Percentiles rank a stretch among this genome's conserved stretches.
These are phyloP conservation scores for Siphlonurus alternatus DNA, from an alignment of 2,888 invertebrate species.

Conservation along the genomic window DNA sequence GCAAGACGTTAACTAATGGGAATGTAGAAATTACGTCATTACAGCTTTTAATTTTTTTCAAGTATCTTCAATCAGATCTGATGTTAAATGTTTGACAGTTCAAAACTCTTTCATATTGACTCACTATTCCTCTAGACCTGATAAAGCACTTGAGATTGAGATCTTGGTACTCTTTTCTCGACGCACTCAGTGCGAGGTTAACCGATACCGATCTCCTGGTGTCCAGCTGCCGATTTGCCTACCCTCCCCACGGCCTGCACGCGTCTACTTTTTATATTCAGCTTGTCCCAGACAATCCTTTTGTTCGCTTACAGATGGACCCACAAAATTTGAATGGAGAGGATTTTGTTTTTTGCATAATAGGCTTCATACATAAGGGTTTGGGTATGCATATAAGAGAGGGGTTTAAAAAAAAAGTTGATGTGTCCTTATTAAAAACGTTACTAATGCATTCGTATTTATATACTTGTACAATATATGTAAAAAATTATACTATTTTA, in stretches of 20 bases:
- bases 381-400: background rate
- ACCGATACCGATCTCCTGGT: background rate
- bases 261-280: background rate
- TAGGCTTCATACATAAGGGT: background rate
- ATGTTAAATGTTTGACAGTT: too few species aligned
- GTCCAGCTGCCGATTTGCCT: background rate
- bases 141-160: background rate
- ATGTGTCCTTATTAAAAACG: background rate
- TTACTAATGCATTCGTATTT: background rate
- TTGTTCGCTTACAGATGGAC: background rate
- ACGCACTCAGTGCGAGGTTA: background rate
- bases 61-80: too few species aligned
- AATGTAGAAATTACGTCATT: too few species aligned
- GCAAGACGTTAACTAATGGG: too few species aligned
- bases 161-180: background rate
- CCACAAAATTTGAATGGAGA: background rate
- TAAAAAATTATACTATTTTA: background rate
- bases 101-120: background rate
- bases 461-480: background rate
- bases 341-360: background rate
- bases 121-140: background rate
- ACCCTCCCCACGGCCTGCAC: background rate
- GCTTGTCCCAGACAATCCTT: background rate
- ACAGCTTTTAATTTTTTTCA: too few species aligned
- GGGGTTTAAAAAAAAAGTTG: background rate